Evolutionary conservation across 2,888 invertebrate species (phyloP), one percentile per base, ranked within the genome.

Genomic region (Malachius bipustulatus): DNA sequence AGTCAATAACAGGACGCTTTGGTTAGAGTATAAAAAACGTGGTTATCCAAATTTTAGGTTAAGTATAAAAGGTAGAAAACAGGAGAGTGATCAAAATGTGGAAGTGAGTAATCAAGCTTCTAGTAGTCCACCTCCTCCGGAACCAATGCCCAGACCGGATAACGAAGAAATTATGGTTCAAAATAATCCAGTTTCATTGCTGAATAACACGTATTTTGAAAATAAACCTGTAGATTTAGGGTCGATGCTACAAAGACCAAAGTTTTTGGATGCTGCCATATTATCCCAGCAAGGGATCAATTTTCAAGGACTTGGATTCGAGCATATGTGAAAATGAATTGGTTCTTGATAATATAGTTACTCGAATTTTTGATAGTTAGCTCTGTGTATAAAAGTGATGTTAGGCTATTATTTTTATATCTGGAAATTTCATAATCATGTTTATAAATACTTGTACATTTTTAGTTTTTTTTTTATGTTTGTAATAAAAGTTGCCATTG

Each of bases 21-120:
- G 85, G 85, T 64, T 85, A 26, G 85, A 85, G 55, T 85, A 84
- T 56, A 84, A 82, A 54, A 83, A 82, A 59, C 75, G 81, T 29
- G 85, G 85, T 0, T 85, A 85, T 59, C 83, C 83, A 1, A 81
- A 82, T 51, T 81, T 77, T 54, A 67, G 84, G 46, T 76, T 82
- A 9, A 82, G 82, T 55, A 76, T 83, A 45, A 82, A 82, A 54
- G 78, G 75, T 45, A 67, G 83, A 31, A 78, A 82, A 35, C 29
- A 28, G 29, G 9, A 28, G 27, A 43, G 34, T 34, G 44, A 41
- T 13, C 75, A 49, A 51, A 45, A 40, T 29, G 55, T 54, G 16
- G 54, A 53, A 1, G 57, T 55, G 51, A 57, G 56, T 6, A 53
- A 50, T 11, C 49, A 55, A 41, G 9, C 49, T 48, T 43, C 30